Conservation (phyloP, 92 coral and sea anemone species). For the Parazoanthus atlanticus region DNA sequence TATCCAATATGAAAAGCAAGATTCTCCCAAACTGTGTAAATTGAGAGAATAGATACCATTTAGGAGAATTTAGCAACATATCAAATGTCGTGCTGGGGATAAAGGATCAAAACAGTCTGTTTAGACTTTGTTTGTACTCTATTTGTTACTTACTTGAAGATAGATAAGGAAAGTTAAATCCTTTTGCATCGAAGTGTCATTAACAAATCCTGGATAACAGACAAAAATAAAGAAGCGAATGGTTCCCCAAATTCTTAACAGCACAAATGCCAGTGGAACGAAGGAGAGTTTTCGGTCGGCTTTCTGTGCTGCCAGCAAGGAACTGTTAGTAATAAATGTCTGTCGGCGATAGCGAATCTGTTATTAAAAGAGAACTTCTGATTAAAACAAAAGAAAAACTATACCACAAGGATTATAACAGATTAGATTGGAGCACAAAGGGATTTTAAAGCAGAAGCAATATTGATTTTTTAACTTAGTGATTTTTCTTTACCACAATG, state of each 20-base stretch:
- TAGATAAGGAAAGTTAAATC: slow-evolving; percentile 28
- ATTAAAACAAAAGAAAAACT: background rate
- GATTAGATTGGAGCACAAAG: background rate
- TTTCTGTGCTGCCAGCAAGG: slow-evolving; percentile 66
- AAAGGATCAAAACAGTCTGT: too few species aligned
- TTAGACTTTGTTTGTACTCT: background rate
- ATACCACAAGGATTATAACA: background rate
- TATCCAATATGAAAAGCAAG: too few species aligned
- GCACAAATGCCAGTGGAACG: slow-evolving; percentile 77
- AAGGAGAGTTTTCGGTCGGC: slow-evolving; percentile 79
- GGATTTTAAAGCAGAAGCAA: background rate
- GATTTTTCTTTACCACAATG: too few species aligned
- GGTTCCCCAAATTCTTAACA: slow-evolving; percentile 95
- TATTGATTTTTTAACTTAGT: too few species aligned
- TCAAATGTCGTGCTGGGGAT: too few species aligned
- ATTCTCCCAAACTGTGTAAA: too few species aligned
- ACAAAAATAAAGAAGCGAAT: slow-evolving; percentile 75
- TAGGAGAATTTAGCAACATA: too few species aligned
- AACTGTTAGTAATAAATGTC: slow-evolving; percentile 49
- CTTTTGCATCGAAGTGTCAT: background rate
- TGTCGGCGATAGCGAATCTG: slow-evolving; percentile 38
- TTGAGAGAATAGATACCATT: too few species aligned
- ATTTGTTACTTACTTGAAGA: slow-evolving; percentile 33
- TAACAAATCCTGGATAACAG: background rate
- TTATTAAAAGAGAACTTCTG: background rate